A percentile compares a stretch with the other conserved stretches of the same genome.
Evolutionary conservation across 2,888 invertebrate genomes (phyloP).

Genomic region (Spialia ferax): DNA sequence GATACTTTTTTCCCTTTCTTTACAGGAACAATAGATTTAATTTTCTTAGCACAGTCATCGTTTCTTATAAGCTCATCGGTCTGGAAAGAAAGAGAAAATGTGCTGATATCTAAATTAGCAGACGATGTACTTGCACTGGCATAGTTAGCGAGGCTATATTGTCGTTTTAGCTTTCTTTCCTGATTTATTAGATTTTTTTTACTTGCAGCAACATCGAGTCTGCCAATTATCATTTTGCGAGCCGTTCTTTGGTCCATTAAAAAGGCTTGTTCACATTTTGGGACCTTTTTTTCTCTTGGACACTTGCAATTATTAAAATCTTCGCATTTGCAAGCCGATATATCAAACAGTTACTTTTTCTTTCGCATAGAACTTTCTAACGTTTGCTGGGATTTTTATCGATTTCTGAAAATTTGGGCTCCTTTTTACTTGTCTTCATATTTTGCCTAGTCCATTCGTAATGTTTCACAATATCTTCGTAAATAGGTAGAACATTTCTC

Average conservation of each 20-base stretch:
- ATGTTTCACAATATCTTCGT: conserved; percentile 40
- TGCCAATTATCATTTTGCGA: not conserved
- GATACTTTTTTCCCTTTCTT: too few relatives aligned
- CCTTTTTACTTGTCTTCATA: conserved; percentile 31
- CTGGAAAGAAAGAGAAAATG: too few relatives aligned
- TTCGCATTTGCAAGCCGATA: not conserved
- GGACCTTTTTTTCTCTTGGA: not conserved
- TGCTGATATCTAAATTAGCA: too few relatives aligned
- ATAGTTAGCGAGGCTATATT: not conserved
- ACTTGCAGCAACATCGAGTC: not conserved
- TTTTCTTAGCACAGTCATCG: too few relatives aligned
- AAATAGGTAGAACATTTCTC: conserved; percentile 35
- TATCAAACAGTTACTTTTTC: not conserved
- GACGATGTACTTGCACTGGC: not conserved
- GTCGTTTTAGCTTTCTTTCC: not conserved
- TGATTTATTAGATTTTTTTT: not conserved
- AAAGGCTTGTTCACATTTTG: not conserved
- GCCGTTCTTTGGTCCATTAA: not conserved
- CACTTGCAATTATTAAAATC: not conserved
- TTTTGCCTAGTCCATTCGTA: conserved; percentile 37
- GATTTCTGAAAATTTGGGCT: conserved; percentile 29
- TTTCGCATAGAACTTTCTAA: not conserved
- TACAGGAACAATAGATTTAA: too few relatives aligned
- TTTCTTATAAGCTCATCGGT: too few relatives aligned
- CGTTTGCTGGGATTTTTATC: not conserved